Conservation (phyloP, 2,888 invertebrate species). For the Metacarcinus magister region DNA sequence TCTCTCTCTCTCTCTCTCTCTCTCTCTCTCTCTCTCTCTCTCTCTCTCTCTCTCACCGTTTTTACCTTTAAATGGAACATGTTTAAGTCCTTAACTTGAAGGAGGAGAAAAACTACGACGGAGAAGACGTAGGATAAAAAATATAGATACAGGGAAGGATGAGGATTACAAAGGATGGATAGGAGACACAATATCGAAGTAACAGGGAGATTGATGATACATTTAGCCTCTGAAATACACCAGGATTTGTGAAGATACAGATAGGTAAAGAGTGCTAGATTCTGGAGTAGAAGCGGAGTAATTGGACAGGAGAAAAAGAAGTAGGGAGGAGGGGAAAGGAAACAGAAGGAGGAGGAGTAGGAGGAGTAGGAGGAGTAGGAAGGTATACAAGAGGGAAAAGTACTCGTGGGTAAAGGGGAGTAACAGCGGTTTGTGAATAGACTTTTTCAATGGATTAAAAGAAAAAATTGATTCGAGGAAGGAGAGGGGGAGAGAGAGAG, state of each 20-base stretch:
- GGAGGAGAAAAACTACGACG: background rate
- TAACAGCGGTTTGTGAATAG: background rate
- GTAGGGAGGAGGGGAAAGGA: background rate
- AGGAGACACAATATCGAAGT: too few species aligned
- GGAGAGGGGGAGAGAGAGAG: background rate
- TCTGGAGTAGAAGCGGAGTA: background rate
- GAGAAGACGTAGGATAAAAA: background rate
- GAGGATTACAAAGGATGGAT: background rate
- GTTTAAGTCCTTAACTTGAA: background rate
- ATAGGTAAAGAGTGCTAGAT: background rate
- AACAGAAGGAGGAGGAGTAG: background rate
- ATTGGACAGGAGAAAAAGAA: background rate
- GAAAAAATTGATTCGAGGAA: background rate
- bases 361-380: background rate
- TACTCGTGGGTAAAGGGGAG: background rate
- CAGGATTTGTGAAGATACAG: too few species aligned
- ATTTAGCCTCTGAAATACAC: too few species aligned
- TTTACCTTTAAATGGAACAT: background rate
- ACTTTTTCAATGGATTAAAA: background rate
- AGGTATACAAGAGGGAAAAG: background rate
- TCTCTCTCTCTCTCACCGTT: background rate
- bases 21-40: background rate
- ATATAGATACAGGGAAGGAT: background rate
- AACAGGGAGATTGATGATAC: too few species aligned
- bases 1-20: constrained; percentile 47